Base-by-base conservation (phyloP, 2,888 invertebrate genomes). In the Diogma glabrata region DNA sequence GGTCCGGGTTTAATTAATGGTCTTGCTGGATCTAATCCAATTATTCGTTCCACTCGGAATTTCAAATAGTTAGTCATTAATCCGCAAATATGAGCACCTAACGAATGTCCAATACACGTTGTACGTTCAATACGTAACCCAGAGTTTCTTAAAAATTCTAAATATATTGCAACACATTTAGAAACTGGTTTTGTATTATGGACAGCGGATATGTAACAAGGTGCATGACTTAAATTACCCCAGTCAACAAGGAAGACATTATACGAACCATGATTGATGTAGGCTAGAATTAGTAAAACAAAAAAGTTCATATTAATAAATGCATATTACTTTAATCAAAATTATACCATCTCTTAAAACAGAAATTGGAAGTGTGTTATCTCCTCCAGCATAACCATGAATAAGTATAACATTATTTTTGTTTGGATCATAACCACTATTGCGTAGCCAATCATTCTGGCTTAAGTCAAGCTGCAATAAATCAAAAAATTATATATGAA, bases 351-450 rank as follows among this genome's bases (percentile, higher is more conserved):
- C 86, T 60, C 84, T 74, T 1, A 87, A 71, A 2, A 87, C 84
- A 4, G 76, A 72, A 60, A 84, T 83, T 0, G 87, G 87, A 38
- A 86, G 64, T 0, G 78, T 77, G 58, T 84, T 82, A 58, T 84
- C 84, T 0, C 84, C 83, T 1, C 87, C 86, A 1, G 85, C 86
- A 63, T 87, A 87, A 2, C 87, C 87, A 60, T 87, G 87, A 22
- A 87, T 71, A 19, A 87, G 65, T 49, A 87, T 66, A 20, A 85
- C 74, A 55, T 82, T 83, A 58, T 85, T 84, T 57, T 79, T 80
- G 0, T 75, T 69, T 0, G 80, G 75, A 59, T 86, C 81, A 76
- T 83, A 86, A 14, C 76, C 75, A 59, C 79, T 81, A 62, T 80
- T 79, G 10, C 84, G 72, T 51, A 87, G 69, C 85, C 85, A 87